These are phyloP conservation scores for Diachrysia chrysitis DNA, from an alignment of 2,888 invertebrate genomes.

Conservation along the genomic window DNA sequence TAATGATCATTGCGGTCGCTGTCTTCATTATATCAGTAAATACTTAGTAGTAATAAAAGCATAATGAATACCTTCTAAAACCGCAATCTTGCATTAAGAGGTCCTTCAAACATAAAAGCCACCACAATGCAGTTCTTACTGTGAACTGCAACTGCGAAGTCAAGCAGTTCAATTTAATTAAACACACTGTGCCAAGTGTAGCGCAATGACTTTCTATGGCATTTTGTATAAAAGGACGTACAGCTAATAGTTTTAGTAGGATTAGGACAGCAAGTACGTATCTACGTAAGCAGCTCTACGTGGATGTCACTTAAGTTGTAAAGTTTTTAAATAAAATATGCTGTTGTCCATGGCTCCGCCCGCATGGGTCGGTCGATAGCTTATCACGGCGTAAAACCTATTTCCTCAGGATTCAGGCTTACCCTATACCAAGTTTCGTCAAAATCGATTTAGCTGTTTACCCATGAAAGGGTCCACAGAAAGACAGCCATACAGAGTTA, in stretches of 20 bases:
- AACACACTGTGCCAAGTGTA: slow-evolving; percentile 25
- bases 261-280: background rate
- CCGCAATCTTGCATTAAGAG: background rate
- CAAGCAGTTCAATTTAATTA: slow-evolving; percentile 31
- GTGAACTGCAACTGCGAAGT: background rate
- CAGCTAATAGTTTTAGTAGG: slow-evolving; percentile 1
- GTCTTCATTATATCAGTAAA: too few species aligned
- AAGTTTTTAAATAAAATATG: background rate
- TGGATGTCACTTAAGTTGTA: background rate
- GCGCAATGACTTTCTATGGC: slow-evolving; percentile 23
- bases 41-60: background rate
- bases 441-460: too few species aligned
- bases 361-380: too few species aligned
- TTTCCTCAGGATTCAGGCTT: too few species aligned
- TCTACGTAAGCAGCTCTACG: background rate
- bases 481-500: too few species aligned
- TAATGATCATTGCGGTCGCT: too few species aligned
- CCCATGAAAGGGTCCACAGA: too few species aligned
- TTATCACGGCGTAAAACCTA: too few species aligned
- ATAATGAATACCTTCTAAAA: too few species aligned
- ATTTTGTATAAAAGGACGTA: slow-evolving; percentile 26
- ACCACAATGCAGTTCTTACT: background rate
- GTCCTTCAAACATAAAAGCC: background rate
- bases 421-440: too few species aligned
- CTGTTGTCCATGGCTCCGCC: too few species aligned